Evolutionary conservation across 2,113 vertebrate species (phyloP), one percentile per base, ranked within the genome.

Genomic region (Tragelaphus buxtoni): DNA sequence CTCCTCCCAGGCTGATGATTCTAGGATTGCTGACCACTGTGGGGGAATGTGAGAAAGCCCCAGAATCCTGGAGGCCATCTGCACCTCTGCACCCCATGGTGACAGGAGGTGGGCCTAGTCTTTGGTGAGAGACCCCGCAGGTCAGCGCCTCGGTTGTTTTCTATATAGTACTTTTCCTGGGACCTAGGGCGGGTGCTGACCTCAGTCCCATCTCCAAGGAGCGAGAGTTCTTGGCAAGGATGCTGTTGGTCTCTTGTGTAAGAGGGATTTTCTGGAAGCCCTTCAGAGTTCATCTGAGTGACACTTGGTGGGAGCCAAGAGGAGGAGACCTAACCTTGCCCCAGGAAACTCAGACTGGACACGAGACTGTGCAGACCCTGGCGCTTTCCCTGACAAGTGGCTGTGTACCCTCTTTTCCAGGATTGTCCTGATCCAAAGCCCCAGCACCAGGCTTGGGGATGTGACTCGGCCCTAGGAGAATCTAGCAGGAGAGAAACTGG

Each of bases 231-330:
- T 96, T 88, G 53, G 74, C 47, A 61, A n/a, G 76, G 26, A 28
- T 92, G 45, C 60, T n/a, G 26, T 92, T 97, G 63, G 72, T 95
- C 92, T 77, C n/a, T 45, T 96, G 47, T 87, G 39, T 88, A 61
- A 55, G 8, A 22, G 65, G 95, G 76, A 79, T 49, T 77, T 88
- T 74, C 63, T 76, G 58, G 61, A 96, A 90, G 45, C 20, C 47
- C 20, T 90, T 94, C 10, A 30, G 53, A 12, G 9, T 87, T 60
- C 11, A 65, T 95, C 49, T 91, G 45, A 93, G 30, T 92, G 90
- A 84, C 69, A 2, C 14, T 90, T 47, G 30, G 45, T 90, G 42
- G 82, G 45, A 96, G 9, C 45, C 63, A 58, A 88, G 39, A 42
- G 60, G 55, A 92, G 35, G 30, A 88, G 69, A 30, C 42, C 42